Conservation (phyloP, 2,113 vertebrate genomes). For the Scytalopus superciliaris region DNA sequence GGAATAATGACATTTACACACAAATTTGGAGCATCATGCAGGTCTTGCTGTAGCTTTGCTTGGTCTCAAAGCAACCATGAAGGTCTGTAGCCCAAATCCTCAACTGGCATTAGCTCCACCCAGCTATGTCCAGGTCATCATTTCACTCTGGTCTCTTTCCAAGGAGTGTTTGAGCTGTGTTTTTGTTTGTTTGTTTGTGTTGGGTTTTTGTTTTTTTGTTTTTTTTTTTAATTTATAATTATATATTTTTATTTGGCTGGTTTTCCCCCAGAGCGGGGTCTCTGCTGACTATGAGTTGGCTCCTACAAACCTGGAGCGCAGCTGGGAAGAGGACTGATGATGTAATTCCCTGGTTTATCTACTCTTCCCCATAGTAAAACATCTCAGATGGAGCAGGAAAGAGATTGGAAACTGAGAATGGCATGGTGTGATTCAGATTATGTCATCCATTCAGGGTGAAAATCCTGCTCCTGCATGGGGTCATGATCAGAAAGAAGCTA, state of each 20-base stretch:
- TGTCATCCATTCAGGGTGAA: neutral
- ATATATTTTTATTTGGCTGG: neutral
- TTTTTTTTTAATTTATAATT: neutral
- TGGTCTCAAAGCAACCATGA: neutral
- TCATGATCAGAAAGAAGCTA: neutral
- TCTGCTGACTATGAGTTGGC: neutral
- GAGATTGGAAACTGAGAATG: neutral
- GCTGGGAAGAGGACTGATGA: neutral
- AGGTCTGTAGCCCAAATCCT: neutral
- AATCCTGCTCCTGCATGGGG: neutral
- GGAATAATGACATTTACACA: neutral
- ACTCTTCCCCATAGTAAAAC: neutral
- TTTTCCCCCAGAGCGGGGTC: neutral
- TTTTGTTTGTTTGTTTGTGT: too few species aligned
- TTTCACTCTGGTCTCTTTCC: neutral
- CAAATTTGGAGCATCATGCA: neutral
- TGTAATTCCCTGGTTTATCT: neutral
- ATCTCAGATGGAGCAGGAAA: neutral
- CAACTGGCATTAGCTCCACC: neutral
- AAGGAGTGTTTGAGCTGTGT: fast-evolving
- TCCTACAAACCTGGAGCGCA: neutral
- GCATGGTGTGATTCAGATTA: fast-evolving
- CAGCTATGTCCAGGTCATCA: neutral
- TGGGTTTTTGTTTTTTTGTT: neutral
- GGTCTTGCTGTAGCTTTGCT: neutral